phyloP scores from a whole-genome alignment of 2,113 vertebrate species.

The Onychorhynchus coronatus region DNA sequence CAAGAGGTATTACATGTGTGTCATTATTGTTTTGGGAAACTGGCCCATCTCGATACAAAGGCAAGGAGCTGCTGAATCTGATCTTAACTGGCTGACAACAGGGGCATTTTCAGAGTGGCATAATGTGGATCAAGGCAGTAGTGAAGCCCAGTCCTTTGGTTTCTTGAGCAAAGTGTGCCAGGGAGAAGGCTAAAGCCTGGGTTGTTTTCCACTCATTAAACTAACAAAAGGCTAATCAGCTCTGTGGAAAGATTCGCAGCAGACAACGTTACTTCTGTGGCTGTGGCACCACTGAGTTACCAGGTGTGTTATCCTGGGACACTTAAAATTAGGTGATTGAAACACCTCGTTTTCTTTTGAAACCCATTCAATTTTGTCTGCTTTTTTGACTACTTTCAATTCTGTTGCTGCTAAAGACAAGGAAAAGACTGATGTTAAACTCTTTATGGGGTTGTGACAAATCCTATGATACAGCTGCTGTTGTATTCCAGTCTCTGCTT shows the following conservation, averaged over 20 bases:
- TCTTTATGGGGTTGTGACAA: background rate
- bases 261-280: background rate
- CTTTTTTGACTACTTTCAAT: background rate
- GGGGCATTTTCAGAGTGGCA: background rate
- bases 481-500: background rate
- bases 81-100: fast-evolving
- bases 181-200: background rate
- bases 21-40: background rate
- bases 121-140: background rate
- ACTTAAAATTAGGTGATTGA: background rate
- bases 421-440: background rate
- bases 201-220: conserved; percentile 20
- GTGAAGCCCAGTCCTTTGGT: background rate
- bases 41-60: fast-evolving
- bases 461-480: background rate
- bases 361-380: background rate
- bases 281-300: background rate
- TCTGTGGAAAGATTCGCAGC: background rate
- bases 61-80: background rate
- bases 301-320: background rate
- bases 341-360: background rate
- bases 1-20: background rate
- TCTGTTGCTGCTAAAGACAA: background rate
- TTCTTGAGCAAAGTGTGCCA: background rate
- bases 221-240: conserved; percentile 32